phyloP scores from a whole-genome alignment of 2,888 invertebrate species.

The Gasteruption jaculator region DNA sequence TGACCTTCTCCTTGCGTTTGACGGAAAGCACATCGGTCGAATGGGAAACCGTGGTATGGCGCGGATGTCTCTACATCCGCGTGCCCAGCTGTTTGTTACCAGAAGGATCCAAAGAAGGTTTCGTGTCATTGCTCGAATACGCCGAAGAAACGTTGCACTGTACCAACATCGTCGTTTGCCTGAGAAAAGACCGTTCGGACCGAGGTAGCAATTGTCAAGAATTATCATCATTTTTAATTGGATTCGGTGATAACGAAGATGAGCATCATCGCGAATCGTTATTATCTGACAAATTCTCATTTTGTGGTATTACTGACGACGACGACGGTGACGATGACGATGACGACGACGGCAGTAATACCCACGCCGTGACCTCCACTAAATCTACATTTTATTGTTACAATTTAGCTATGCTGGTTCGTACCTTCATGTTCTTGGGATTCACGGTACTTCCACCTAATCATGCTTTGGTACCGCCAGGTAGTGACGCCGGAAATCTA shows the following conservation, averaged over 20 bases:
- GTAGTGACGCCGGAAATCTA: constrained; percentile 61
- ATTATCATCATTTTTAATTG: too few relatives aligned
- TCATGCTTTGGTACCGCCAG: constrained; percentile 70
- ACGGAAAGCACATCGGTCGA: constrained; percentile 73
- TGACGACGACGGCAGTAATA: not conserved
- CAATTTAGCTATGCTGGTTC: constrained; percentile 70
- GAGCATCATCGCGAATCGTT: constrained; percentile 6
- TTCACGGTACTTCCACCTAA: constrained; percentile 84
- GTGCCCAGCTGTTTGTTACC: constrained; percentile 81
- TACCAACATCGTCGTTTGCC: constrained; percentile 73
- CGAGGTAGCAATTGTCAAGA: constrained; percentile 56
- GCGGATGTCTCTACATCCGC: constrained; percentile 81
- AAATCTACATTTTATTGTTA: constrained; percentile 30
- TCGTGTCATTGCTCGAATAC: constrained; percentile 89
- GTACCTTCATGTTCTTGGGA: constrained; percentile 97
- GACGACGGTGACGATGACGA: constrained; percentile 4
- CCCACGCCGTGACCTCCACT: too few relatives aligned
- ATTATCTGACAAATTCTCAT: constrained; percentile 2
- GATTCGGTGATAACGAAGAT: too few relatives aligned
- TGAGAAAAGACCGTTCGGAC: constrained; percentile 79
- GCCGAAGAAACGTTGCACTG: constrained; percentile 90
- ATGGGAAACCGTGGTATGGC: constrained; percentile 81
- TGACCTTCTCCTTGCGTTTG: constrained; percentile 73
- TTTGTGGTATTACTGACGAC: constrained; percentile 5
- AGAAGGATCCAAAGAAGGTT: constrained; percentile 92